These are phyloP conservation scores for Glossosoma conforme DNA, from an alignment of 1,140 invertebrate species.

Conservation along the genomic window DNA sequence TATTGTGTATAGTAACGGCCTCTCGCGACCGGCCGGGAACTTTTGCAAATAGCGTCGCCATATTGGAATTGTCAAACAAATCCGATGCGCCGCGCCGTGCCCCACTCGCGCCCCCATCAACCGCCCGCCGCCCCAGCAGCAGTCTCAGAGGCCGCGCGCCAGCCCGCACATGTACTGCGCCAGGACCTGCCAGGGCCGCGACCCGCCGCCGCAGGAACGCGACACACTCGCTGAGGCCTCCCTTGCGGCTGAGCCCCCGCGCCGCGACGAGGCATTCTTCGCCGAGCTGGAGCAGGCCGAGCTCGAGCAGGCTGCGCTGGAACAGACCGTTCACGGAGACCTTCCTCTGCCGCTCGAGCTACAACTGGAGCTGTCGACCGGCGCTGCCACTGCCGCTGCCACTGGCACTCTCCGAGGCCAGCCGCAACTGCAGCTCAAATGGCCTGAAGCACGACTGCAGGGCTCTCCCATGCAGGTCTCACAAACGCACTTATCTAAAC, in stretches of 20 bases:
- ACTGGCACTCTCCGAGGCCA: no score
- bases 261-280: not conserved
- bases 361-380: conserved; percentile 13
- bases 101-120: no score
- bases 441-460: no score
- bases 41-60: conserved; percentile 16
- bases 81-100: conserved; percentile 6
- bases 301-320: conserved; percentile 43
- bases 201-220: not conserved
- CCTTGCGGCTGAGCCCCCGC: not conserved
- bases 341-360: conserved; percentile 37
- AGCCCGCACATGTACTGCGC: no score
- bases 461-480: no score
- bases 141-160: no score
- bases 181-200: no score
- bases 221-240: not conserved
- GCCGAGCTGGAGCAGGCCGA: conserved; percentile 34
- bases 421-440: no score
- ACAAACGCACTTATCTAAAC: no score
- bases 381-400: conserved; percentile 30
- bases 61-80: conserved; percentile 25
- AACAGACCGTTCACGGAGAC: conserved; percentile 42
- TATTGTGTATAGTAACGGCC: no score
- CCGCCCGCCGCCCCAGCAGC: no score
- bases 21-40: conserved; percentile 3